These are phyloP conservation scores for Lasioglossum albipes DNA, from an alignment of 1,140 invertebrate species.

Conservation along the genomic window DNA sequence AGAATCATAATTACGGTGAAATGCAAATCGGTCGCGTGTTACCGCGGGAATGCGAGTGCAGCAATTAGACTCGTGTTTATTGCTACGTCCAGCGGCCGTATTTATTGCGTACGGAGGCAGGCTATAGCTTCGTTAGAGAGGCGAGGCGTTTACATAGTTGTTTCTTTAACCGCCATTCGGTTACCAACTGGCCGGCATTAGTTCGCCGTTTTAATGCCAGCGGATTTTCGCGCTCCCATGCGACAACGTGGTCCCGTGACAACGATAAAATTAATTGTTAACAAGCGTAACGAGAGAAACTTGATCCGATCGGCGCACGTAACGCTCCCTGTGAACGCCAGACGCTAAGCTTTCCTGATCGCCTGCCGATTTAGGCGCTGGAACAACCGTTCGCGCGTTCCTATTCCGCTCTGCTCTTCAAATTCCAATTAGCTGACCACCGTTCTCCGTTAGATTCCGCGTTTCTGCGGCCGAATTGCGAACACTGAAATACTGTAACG, in stretches of 20 bases:
- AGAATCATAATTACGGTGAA: constrained; percentile 52
- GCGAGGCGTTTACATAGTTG: constrained; percentile 18
- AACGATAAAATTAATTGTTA: constrained; percentile 48
- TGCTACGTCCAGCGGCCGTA: constrained; percentile 31
- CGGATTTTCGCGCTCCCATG: constrained; percentile 23
- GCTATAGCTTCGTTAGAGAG: constrained; percentile 50
- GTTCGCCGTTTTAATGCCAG: constrained; percentile 22
- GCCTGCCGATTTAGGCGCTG: constrained; percentile 11
- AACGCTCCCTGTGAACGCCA: constrained; percentile 5
- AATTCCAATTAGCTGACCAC: too few relatives aligned
- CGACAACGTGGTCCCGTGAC: constrained; percentile 9
- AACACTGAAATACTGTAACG: too few relatives aligned
- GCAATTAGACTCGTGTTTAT: constrained; percentile 57
- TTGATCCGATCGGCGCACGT: constrained; percentile 20
- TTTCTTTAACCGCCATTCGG: constrained; percentile 43
- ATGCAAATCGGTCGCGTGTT: constrained; percentile 49
- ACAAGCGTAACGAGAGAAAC: constrained; percentile 42
- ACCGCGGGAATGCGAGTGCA: constrained; percentile 22
- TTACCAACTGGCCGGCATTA: constrained; percentile 28
- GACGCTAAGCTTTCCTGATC: constrained; percentile 24
- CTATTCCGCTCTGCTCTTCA: too few relatives aligned
- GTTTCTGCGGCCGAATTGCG: too few relatives aligned
- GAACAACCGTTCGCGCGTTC: too few relatives aligned
- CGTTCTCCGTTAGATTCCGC: too few relatives aligned
- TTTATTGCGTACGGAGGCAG: constrained; percentile 47